A percentile compares a stretch with the other conserved stretches of the same genome.
Conservation (phyloP, 2,888 invertebrate species). For the Baronia brevicornis region DNA sequence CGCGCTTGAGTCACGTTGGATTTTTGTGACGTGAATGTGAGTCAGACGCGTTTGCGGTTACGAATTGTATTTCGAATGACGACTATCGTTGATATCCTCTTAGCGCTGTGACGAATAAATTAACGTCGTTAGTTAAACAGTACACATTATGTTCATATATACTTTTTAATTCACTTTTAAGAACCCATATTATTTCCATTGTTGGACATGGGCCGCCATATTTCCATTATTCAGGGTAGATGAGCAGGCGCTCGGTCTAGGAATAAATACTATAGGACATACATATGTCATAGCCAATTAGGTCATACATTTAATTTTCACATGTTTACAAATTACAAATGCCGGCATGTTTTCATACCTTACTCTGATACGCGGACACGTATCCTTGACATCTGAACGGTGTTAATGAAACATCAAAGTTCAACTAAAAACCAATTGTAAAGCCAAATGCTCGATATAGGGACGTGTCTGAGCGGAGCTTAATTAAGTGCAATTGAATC, state of each 20-base stretch:
- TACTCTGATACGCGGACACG: no score
- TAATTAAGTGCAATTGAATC: slow-evolving; percentile 26
- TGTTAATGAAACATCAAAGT: slow-evolving; percentile 8
- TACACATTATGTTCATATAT: no score
- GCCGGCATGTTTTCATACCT: no score
- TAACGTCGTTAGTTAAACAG: slow-evolving; percentile 6
- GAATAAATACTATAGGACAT: no score
- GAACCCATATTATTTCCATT: no score
- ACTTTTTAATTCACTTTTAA: slow-evolving; percentile 2
- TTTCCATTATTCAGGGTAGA: no score
- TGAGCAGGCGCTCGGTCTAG: no score
- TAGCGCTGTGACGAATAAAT: slow-evolving; percentile 23
- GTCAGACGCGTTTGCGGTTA: slow-evolving; percentile 48
- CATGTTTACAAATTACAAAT: no score
- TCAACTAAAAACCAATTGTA: slow-evolving; percentile 13
- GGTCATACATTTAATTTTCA: no score
- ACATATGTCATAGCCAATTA: no score
- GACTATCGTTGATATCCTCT: slow-evolving; percentile 29
- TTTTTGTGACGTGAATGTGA: slow-evolving; percentile 51
- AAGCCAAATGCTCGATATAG: slow-evolving; percentile 7
- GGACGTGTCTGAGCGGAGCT: slow-evolving; percentile 17
- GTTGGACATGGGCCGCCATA: no score
- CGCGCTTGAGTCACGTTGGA: slow-evolving; percentile 40
- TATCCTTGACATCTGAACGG: no score
- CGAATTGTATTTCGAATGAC: slow-evolving; percentile 28